Percentiles rank a stretch among this genome's conserved stretches.
phyloP scores from a whole-genome alignment of 2,113 vertebrate species.

The Takifugu bimaculatus region DNA sequence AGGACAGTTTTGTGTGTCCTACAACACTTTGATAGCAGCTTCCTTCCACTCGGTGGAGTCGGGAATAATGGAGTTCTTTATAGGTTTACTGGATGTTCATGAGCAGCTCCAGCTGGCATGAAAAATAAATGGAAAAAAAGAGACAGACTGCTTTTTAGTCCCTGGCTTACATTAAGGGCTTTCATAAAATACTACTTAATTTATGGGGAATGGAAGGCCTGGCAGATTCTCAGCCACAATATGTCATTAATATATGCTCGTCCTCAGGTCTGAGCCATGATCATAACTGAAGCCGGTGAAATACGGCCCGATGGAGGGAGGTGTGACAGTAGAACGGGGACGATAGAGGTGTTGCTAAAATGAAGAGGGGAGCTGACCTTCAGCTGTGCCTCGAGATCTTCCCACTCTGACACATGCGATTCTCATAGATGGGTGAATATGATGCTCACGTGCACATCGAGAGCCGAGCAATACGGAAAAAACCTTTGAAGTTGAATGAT shows the following conservation, averaged over 20 bases:
- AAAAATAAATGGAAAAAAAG: slow-evolving; percentile 36
- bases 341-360: slow-evolving; percentile 27
- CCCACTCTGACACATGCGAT: too few relatives aligned
- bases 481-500: too few relatives aligned
- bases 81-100: slow-evolving; percentile 11
- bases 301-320: slow-evolving; percentile 39
- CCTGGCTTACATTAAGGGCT: slow-evolving; percentile 17
- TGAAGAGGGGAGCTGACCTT: slow-evolving; percentile 54
- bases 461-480: too few relatives aligned
- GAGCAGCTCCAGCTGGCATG: slow-evolving; percentile 36
- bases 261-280: slow-evolving; percentile 59
- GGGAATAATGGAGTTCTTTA: slow-evolving; percentile 17
- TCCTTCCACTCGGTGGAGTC: slow-evolving; percentile 1
- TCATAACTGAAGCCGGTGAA: slow-evolving; percentile 67
- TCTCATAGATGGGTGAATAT: too few relatives aligned
- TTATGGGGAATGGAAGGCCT: slow-evolving; percentile 43
- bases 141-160: slow-evolving; percentile 41
- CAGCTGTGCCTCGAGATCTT: slow-evolving; percentile 9
- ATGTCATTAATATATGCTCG: slow-evolving; percentile 67
- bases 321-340: slow-evolving; percentile 35
- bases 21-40: too few relatives aligned
- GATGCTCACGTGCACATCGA: too few relatives aligned
- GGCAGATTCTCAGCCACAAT: slow-evolving; percentile 68
- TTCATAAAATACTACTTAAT: slow-evolving; percentile 42
- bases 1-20: too few relatives aligned